Percentiles rank a stretch among this genome's conserved stretches.
These are phyloP conservation scores for Lepidochrysops patricia DNA, from an alignment of 2,888 invertebrate genomes.

Conservation along the genomic window DNA sequence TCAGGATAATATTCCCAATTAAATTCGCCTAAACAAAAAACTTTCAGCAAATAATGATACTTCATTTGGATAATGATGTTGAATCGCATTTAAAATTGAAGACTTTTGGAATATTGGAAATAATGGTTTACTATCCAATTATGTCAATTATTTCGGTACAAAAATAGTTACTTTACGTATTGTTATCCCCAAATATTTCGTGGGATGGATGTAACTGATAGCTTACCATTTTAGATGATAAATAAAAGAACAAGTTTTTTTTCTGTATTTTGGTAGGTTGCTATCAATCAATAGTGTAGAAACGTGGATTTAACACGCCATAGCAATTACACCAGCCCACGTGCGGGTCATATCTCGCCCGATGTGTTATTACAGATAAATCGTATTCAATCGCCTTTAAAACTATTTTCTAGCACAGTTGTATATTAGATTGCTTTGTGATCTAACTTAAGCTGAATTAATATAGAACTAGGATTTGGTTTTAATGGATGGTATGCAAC, in stretches of 20 bases:
- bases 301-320: slow-evolving; percentile 21
- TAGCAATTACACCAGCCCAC: slow-evolving; percentile 28
- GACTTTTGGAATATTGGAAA: background rate
- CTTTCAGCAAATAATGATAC: background rate
- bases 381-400: background rate
- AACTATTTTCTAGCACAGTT: background rate
- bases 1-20: slow-evolving; percentile 2
- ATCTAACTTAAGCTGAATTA: background rate
- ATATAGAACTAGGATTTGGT: too few relatives aligned
- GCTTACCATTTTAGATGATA: background rate
- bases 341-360: slow-evolving; percentile 22
- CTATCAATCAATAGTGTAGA: slow-evolving; percentile 15
- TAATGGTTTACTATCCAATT: too few relatives aligned
- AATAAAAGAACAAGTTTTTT: background rate
- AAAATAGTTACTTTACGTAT: too few relatives aligned
- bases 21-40: slow-evolving; percentile 6
- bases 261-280: too few relatives aligned
- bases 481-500: too few relatives aligned
- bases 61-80: background rate
- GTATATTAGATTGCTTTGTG: background rate
- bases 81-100: background rate
- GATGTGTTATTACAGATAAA: background rate
- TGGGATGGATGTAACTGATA: background rate
- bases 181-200: too few relatives aligned
- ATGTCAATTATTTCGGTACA: too few relatives aligned